Evolutionary conservation across 2,797 vertebrate species (phyloP).

Genomic region (Knipowitschia caucasica): DNA sequence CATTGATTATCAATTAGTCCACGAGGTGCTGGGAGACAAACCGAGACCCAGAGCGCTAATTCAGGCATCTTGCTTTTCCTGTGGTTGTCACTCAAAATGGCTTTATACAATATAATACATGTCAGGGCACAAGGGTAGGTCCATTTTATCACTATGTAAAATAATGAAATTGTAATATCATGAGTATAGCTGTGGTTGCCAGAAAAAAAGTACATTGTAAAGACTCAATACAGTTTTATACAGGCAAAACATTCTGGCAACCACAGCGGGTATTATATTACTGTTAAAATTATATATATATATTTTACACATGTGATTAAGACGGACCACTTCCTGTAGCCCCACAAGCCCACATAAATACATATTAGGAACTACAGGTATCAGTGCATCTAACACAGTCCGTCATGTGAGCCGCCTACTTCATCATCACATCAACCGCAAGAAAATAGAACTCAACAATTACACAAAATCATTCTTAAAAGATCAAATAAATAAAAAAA

Average conservation of each 20-base stretch:
- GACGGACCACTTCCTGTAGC: conserved; percentile 37
- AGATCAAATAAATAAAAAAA: conserved; percentile 73
- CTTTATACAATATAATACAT: conserved; percentile 51
- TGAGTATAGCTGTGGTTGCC: conserved; percentile 3
- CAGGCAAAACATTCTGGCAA: conserved; percentile 1
- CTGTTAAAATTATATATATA: neutral
- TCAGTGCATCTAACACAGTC: conserved; percentile 69
- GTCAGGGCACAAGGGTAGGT: conserved; percentile 30
- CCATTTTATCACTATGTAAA: conserved; percentile 32
- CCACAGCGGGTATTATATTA: neutral
- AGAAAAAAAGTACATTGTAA: neutral
- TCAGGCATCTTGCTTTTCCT: conserved; percentile 52
- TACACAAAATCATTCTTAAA: conserved; percentile 57
- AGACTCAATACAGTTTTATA: neutral
- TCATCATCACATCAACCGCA: conserved; percentile 46
- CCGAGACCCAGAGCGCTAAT: conserved; percentile 28
- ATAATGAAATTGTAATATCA: neutral
- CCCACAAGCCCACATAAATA: conserved; percentile 48
- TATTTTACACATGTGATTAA: conserved; percentile 15
- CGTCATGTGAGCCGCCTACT: conserved; percentile 37
- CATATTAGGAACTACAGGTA: conserved; percentile 45
- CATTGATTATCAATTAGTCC: conserved; percentile 56
- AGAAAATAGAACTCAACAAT: conserved; percentile 52
- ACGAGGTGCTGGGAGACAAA: conserved; percentile 49
- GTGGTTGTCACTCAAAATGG: conserved; percentile 75